Percentiles rank a stretch among this genome's conserved stretches.
Conservation (phyloP, 2,113 vertebrate species). For the Myotis lucifugus region DNA sequence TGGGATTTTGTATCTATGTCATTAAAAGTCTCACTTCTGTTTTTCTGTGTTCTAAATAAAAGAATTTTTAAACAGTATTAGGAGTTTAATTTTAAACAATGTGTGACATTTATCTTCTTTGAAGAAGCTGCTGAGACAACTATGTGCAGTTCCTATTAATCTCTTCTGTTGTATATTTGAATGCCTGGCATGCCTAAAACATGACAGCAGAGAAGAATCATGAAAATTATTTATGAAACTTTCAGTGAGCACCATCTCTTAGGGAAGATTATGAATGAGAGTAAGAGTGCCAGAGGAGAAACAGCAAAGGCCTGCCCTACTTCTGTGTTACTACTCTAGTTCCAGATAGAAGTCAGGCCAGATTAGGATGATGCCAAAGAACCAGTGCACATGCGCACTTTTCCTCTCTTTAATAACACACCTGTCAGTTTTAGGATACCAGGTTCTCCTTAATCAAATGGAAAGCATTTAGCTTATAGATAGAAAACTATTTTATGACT, state of each 20-base stretch:
- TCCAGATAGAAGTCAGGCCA: conserved; percentile 23
- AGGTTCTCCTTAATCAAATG: background rate
- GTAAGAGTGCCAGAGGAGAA: background rate
- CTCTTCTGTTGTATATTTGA: background rate
- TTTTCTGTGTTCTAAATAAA: background rate
- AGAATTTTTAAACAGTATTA: background rate
- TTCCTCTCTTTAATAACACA: background rate
- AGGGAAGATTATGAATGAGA: background rate
- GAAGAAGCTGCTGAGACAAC: background rate
- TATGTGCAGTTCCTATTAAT: background rate
- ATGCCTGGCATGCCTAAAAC: background rate
- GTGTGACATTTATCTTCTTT: background rate
- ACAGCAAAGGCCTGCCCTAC: background rate
- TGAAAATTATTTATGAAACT: background rate
- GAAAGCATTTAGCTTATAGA: background rate
- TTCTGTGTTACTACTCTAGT: background rate
- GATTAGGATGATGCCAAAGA: background rate
- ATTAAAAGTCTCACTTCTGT: background rate
- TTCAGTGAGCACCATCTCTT: background rate
- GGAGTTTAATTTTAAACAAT: background rate
- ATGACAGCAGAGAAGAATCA: background rate
- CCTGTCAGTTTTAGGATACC: background rate
- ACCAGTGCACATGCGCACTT: background rate
- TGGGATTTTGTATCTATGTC: background rate
- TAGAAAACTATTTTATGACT: background rate